Conservation (phyloP, 2,888 invertebrate genomes). For the Synanthedon formicaeformis region DNA sequence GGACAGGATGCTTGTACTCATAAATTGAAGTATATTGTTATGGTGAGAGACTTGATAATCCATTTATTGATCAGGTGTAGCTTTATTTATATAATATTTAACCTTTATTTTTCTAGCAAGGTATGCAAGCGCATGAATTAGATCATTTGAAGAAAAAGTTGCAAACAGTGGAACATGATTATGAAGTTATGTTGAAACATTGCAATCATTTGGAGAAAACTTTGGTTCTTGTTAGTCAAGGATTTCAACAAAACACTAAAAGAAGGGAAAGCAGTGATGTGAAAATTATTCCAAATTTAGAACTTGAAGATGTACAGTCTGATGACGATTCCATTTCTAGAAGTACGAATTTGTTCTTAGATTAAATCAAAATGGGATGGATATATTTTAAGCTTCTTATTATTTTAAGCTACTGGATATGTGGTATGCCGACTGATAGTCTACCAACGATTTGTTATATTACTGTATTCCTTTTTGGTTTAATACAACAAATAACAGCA, state of each 20-base stretch:
- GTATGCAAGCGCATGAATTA: slow-evolving; percentile 32
- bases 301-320: slow-evolving; percentile 44
- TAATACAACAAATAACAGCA: too few species aligned
- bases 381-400: too few species aligned
- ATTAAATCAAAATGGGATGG: too few species aligned
- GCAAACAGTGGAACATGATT: slow-evolving; percentile 29
- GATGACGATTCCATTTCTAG: slow-evolving; percentile 38
- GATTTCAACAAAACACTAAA: slow-evolving; percentile 21
- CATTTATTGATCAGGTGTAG: background rate
- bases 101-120: slow-evolving; percentile 26
- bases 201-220: slow-evolving; percentile 45
- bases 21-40: slow-evolving; percentile 36
- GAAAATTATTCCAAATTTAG: slow-evolving; percentile 16
- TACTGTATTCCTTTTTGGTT: too few species aligned
- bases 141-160: slow-evolving; percentile 40
- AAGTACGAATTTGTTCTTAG: slow-evolving; percentile 22
- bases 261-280: slow-evolving; percentile 13
- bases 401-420: too few species aligned
- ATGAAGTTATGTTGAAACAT: slow-evolving; percentile 30
- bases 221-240: slow-evolving; percentile 43
- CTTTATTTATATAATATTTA: background rate
- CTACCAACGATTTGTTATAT: too few species aligned
- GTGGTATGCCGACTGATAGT: too few species aligned
- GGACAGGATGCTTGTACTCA: slow-evolving; percentile 42
- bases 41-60: slow-evolving; percentile 19